These are phyloP conservation scores for Nudaria mundana DNA, from an alignment of 2,888 invertebrate genomes.

Conservation along the genomic window DNA sequence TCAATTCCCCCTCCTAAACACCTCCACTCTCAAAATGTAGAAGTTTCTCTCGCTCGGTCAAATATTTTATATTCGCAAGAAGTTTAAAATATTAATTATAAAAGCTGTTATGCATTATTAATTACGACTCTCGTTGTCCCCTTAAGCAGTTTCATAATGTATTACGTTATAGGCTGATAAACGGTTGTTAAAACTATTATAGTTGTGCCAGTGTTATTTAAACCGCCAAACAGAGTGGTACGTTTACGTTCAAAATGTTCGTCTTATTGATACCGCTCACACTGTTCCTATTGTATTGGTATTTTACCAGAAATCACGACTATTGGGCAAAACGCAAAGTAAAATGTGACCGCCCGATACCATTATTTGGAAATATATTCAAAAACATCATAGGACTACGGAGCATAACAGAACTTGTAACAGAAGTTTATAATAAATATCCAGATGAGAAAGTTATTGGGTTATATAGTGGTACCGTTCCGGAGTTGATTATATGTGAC, in stretches of 20 bases:
- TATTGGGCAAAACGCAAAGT: constrained; percentile 57
- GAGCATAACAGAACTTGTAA: constrained; percentile 41
- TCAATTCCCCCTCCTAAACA: too few species aligned
- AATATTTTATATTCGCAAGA: too few species aligned
- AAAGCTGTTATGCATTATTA: too few species aligned
- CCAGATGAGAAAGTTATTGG: constrained; percentile 60
- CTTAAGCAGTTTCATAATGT: too few species aligned
- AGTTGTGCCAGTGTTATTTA: background rate
- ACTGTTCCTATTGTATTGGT: constrained; percentile 39
- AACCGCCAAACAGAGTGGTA: background rate
- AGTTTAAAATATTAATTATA: too few species aligned
- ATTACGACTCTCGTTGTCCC: too few species aligned
- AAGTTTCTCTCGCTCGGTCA: too few species aligned
- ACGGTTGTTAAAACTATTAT: background rate
- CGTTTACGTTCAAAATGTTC: constrained; percentile 39
- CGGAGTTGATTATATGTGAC: constrained; percentile 55
- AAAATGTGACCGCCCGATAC: constrained; percentile 48
- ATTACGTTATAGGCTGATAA: background rate
- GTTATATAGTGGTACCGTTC: constrained; percentile 48
- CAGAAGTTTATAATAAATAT: constrained; percentile 51
- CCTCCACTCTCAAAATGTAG: too few species aligned
- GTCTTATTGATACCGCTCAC: constrained; percentile 26
- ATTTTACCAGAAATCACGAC: constrained; percentile 44
- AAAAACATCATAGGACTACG: constrained; percentile 37
- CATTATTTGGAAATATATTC: constrained; percentile 53